Evolutionary conservation across 2,113 vertebrate genomes (phyloP), one percentile per base, ranked within the genome.

Genomic region (Pagrus major): DNA sequence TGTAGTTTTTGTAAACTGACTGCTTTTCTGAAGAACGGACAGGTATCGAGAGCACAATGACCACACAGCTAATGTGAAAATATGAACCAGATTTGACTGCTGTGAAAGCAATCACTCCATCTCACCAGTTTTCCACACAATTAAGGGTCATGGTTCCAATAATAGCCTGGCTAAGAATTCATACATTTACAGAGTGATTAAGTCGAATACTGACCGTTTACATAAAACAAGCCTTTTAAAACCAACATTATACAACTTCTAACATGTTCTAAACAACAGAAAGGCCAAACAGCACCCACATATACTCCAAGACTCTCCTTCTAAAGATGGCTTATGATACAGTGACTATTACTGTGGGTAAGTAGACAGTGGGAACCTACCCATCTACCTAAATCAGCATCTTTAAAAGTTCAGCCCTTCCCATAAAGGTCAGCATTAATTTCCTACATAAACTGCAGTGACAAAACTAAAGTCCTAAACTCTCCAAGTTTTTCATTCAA

Each of bases 161-260:
- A 60, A 39, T 37, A 37, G 5, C 31, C 56, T n/a, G 55, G 29
- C 29, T 58, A 23, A 60, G 5, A 35, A n/a, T 9, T 0, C 15
- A 5, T 20, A 63, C 12, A 37, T 6, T 12, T 1, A 35, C 11
- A 37, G 1, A 20, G n/a, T n/a, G n/a, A n/a, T n/a, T n/a, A 33
- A 42, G 39, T 20, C 46, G 18, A n/a, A 37, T 51, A 37, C 12
- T 68, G 44, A 15, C 65, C 23, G 65, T 18, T 10, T 55, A 56
- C 52, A 47, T 7, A 31, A 78, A 63, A 21, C 27, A 58, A 58
- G 15, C 42, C 51, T 65, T 55, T 65, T 21, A 39, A 39, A 55
- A 29, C 1, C 20, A n/a, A 52, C 56, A 46, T 37, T 56, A 37
- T 21, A 61, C 18, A 10, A n/a, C 18, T 68, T n/a, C 64, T 9